Evolutionary conservation across 2,888 invertebrate genomes (phyloP).

Genomic region (Cheilosia variabilis): DNA sequence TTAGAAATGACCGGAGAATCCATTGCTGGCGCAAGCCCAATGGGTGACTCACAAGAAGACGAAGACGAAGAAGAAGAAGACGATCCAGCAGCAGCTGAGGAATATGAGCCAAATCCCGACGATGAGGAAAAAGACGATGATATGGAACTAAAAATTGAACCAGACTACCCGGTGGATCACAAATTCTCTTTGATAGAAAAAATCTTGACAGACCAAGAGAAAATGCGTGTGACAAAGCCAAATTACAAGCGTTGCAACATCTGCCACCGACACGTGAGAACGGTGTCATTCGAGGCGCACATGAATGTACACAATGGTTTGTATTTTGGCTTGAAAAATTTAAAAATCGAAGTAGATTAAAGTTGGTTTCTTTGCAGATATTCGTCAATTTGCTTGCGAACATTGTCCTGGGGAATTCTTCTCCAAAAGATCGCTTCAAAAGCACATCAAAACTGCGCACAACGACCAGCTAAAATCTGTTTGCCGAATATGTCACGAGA

Average conservation of each 20-base stretch:
- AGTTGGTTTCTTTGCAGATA: constrained; percentile 22
- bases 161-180: constrained; percentile 10
- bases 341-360: not conserved
- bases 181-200: constrained; percentile 53
- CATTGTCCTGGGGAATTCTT: constrained; percentile 55
- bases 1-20: constrained; percentile 44
- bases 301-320: constrained; percentile 66
- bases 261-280: constrained; percentile 46
- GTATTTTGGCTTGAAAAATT: constrained; percentile 7
- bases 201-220: constrained; percentile 54
- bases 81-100: not conserved
- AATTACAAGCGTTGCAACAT: constrained; percentile 50
- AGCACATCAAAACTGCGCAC: constrained; percentile 46
- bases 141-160: constrained; percentile 11
- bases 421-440: constrained; percentile 56
- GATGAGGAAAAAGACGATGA: constrained; percentile 32
- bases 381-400: constrained; percentile 56
- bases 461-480: constrained; percentile 28
- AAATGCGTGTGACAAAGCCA: constrained; percentile 29
- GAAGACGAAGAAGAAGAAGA: constrained; percentile 4
- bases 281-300: constrained; percentile 41
- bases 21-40: not conserved
- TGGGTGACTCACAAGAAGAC: constrained; percentile 41
- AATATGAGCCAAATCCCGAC: constrained; percentile 14
- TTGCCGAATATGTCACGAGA: constrained; percentile 68